Conservation (phyloP, 2,113 vertebrate genomes). For the Sciurus niger region DNA sequence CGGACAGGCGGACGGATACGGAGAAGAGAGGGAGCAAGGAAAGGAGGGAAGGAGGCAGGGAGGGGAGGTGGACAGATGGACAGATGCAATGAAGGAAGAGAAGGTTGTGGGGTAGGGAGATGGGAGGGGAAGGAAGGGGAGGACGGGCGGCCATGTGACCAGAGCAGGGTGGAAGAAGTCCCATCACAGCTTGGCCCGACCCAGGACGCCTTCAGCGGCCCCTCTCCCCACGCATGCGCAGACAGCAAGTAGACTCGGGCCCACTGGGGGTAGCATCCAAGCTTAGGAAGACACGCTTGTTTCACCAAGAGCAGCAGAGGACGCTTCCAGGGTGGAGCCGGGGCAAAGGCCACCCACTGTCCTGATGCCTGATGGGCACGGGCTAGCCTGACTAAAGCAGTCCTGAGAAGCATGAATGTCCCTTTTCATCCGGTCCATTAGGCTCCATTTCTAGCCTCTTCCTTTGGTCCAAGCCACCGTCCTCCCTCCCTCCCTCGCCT, state of each 20-base stretch:
- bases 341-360: neutral
- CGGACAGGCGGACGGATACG: neutral
- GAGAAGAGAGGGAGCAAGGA: too few relatives aligned
- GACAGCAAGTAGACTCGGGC: too few relatives aligned
- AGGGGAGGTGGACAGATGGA: neutral
- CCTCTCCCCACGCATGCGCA: too few relatives aligned
- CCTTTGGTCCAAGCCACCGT: neutral
- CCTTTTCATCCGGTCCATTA: too few relatives aligned
- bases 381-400: neutral
- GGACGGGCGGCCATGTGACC: neutral
- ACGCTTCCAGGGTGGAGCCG: neutral
- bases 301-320: neutral
- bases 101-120: neutral
- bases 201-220: neutral
- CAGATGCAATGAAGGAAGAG: neutral
- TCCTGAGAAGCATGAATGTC: neutral
- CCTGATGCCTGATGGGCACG: neutral
- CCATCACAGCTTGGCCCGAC: rapidly evolving
- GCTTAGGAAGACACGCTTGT: neutral
- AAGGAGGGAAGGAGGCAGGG: neutral
- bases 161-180: neutral
- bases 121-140: neutral
- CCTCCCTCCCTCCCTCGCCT: neutral
- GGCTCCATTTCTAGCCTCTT: neutral
- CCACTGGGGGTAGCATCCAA: neutral